Conservation (phyloP, 1,140 invertebrate species). For the Ganaspis sp. region DNA sequence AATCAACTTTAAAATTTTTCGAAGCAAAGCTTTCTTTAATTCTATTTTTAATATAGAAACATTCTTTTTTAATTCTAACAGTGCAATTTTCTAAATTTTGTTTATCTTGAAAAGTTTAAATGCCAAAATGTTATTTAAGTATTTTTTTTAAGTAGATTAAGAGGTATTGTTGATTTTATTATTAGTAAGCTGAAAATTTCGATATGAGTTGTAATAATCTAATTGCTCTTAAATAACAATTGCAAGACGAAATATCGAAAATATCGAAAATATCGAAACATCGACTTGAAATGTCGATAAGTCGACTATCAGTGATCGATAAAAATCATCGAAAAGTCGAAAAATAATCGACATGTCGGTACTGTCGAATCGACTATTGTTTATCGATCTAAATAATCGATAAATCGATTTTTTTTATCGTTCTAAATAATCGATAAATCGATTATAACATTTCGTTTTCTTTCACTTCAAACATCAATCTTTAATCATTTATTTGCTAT, state of each 20-base stretch:
- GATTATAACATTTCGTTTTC: neutral
- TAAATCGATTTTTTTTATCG: neutral
- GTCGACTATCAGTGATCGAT: neutral
- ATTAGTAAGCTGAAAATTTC: neutral
- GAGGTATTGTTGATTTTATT: neutral
- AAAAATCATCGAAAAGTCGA: neutral
- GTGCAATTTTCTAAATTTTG: neutral
- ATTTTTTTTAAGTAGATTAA: neutral
- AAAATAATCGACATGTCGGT: no score
- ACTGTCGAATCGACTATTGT: neutral
- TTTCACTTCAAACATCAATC: neutral
- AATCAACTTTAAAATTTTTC: neutral
- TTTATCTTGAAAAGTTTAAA: neutral
- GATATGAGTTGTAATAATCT: neutral
- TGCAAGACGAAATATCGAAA: neutral
- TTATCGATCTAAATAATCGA: neutral
- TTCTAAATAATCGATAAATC: neutral
- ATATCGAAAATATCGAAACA: no score
- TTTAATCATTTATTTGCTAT: no score
- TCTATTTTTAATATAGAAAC: neutral
- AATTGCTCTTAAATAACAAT: neutral
- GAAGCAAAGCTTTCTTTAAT: neutral
- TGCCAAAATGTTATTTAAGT: neutral
- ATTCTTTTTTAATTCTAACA: constrained; percentile 5
- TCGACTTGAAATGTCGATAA: no score